phyloP scores from a whole-genome alignment of 2,888 invertebrate species.

The Meganola albula region DNA sequence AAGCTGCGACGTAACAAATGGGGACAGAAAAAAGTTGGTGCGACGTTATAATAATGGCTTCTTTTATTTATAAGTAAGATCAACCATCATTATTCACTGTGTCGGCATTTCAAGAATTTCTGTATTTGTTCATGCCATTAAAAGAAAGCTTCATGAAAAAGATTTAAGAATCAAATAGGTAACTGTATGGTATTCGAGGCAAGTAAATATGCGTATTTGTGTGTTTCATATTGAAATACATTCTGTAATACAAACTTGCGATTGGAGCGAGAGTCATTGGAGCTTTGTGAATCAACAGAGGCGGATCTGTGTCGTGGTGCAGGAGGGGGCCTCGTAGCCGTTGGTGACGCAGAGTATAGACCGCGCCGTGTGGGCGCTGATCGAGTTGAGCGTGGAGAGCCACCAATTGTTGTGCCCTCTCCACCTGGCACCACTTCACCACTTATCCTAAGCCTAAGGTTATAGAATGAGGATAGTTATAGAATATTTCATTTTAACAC shows the following conservation, averaged over 20 bases:
- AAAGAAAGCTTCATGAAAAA: conserved; percentile 5
- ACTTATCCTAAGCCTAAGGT: conserved; percentile 41
- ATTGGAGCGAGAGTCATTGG: conserved; percentile 88
- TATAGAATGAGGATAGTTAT: not conserved
- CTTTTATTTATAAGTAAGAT: conserved; percentile 23
- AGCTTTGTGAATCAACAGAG: conserved; percentile 93
- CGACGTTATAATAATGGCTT: conserved; percentile 22
- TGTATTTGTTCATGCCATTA: conserved; percentile 4
- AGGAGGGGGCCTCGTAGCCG: conserved; percentile 89
- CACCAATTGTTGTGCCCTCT: conserved; percentile 56
- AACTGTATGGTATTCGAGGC: too few relatives aligned
- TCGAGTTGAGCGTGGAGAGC: conserved; percentile 88
- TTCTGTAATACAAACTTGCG: conserved; percentile 81
- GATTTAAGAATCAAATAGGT: not conserved
- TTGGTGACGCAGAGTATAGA: conserved; percentile 83
- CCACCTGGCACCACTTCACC: conserved; percentile 67
- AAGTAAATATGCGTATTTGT: too few relatives aligned
- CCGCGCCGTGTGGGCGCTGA: conserved; percentile 87
- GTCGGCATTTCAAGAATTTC: conserved; percentile 18
- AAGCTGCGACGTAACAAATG: conserved; percentile 15
- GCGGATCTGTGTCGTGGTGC: conserved; percentile 85
- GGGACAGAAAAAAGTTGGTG: conserved; percentile 19
- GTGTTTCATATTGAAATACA: too few relatives aligned
- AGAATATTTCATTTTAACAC: not conserved
- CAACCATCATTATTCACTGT: conserved; percentile 24